Evolutionary conservation across 2,797 vertebrate genomes (phyloP).

Genomic region (Cossypha dichroa): DNA sequence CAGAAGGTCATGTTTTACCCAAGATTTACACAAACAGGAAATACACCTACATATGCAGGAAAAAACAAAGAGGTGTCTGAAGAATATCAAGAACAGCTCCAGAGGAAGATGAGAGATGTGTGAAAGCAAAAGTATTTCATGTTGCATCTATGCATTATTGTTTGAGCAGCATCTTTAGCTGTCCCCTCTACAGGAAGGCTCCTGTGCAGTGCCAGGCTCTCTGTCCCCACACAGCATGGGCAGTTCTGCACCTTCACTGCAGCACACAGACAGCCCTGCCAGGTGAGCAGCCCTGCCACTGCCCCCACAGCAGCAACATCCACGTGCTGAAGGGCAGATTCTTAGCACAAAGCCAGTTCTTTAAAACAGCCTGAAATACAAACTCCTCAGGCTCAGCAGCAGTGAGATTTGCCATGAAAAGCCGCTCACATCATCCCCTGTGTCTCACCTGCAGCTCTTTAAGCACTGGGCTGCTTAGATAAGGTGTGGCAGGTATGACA

Average conservation of each 20-base stretch:
- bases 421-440: background rate
- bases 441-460: background rate
- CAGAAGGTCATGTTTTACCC: background rate
- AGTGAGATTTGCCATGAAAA: background rate
- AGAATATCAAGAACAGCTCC: background rate
- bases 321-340: accelerated
- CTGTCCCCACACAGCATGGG: accelerated
- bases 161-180: background rate
- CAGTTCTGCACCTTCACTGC: accelerated
- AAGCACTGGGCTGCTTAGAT: background rate
- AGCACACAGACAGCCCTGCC: too few species aligned
- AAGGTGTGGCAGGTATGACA: background rate
- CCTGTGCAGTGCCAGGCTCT: background rate
- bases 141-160: background rate
- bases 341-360: background rate
- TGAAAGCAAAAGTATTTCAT: background rate
- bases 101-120: accelerated
- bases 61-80: background rate
- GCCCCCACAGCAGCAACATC: background rate
- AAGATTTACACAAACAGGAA: background rate
- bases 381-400: background rate
- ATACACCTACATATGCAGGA: background rate
- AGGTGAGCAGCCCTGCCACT: background rate
- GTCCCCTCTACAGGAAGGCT: background rate
- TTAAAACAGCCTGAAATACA: background rate